Base-by-base conservation (phyloP, 2,888 invertebrate genomes). In the Craniophora ligustri region DNA sequence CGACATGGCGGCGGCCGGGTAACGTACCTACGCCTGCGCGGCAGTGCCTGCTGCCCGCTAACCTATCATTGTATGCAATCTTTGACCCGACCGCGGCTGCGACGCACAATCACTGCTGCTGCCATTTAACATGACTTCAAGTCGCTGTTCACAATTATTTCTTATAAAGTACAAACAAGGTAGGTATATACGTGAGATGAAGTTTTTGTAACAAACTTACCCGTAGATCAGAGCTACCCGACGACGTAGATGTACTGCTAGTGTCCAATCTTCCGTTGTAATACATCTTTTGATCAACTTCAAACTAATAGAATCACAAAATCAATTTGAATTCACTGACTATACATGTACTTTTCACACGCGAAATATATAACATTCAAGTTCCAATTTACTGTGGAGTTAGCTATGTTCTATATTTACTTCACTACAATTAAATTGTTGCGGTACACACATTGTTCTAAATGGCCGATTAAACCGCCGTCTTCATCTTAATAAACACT, bases 211-310 rank as follows among this genome's bases (percentile, higher is more conserved):
- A 19, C 34, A 5, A 44, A 80, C 75, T 85, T 86, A 93, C 92
- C 90, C 87, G 82, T 30, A 89, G 71, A 68, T 92, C 91, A 1
- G 92, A 89, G 60, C 87, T 88, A 18, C 89, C 91, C 16, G 91
- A 92, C 2, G 92, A 91, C 0, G 91, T 90, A 1, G 92, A 91
- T 13, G 84, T 88, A 64, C 86, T 89, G 72, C 86, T 87, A 67
- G 82, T 82, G 30, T 85, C 84, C 56, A 86, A 68, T n/a, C 86
- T 82, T 58, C 82, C 82, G 70, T 84, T 85, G 59, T 82, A 86
- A 75, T 86, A 81, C 84, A 85, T 85, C 38, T 41, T 48, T 42
- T 5, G 54, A 53, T 44, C 5, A 40, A 40, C 36, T 21, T 35
- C 0, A 11, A 40, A 39, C 2, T 16, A 16, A 16, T 11, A 30